Conservation (phyloP, 2,797 vertebrate genomes). For the Enteromius afrohamiltoni region DNA sequence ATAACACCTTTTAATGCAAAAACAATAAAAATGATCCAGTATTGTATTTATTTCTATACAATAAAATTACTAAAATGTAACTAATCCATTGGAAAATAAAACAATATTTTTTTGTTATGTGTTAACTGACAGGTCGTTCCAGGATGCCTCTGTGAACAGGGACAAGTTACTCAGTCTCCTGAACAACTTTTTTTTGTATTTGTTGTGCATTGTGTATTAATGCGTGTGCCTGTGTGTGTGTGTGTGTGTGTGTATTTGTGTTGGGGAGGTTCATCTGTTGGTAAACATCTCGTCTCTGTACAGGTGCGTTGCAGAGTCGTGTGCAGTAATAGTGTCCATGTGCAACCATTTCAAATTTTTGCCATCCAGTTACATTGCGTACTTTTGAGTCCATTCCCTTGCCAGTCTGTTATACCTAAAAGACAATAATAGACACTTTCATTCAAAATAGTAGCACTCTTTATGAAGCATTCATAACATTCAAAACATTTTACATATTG, state of each 20-base stretch:
- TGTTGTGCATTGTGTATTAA: background rate
- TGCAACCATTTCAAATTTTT: constrained; percentile 49
- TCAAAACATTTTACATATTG: background rate
- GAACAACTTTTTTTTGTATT: background rate
- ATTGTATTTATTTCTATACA: constrained; percentile 67
- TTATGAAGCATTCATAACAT: background rate
- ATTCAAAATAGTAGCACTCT: background rate
- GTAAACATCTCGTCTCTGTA: constrained; percentile 57
- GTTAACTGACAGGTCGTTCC: constrained; percentile 49
- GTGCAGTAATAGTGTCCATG: constrained; percentile 63
- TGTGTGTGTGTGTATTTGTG: background rate
- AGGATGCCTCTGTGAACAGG: constrained; percentile 2
- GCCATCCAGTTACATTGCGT: constrained; percentile 74
- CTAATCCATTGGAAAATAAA: constrained; percentile 49
- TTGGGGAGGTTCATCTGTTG: constrained; percentile 45
- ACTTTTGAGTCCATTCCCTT: constrained; percentile 77
- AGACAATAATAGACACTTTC: constrained; percentile 10
- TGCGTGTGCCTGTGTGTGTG: background rate
- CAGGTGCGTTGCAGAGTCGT: constrained; percentile 58
- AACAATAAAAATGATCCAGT: constrained; percentile 73
- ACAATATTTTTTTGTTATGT: constrained; percentile 44
- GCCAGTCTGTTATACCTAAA: constrained; percentile 77
- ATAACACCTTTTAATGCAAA: constrained; percentile 71
- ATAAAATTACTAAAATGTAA: constrained; percentile 68
- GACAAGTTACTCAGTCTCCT: constrained; percentile 5